These are phyloP conservation scores for Stramonita haemastoma DNA, from an alignment of 2,888 invertebrate genomes.

Conservation along the genomic window DNA sequence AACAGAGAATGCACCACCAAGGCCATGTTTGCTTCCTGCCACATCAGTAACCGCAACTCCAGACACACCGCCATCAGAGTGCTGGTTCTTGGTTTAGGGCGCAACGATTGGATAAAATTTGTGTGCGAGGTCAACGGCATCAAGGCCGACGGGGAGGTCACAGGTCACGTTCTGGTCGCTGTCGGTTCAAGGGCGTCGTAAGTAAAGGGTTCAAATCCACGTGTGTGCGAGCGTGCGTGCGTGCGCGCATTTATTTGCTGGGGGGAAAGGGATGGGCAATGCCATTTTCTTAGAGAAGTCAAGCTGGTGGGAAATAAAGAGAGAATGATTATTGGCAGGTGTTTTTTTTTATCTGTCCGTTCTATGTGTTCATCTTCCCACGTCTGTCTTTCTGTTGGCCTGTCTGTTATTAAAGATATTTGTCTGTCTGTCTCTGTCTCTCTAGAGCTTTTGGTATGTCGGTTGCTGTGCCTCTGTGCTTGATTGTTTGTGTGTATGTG, in stretches of 20 bases:
- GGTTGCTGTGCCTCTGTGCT: neutral
- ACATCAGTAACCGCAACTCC: conserved; percentile 1
- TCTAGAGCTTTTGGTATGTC: neutral
- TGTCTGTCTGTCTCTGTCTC: neutral
- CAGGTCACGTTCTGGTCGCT: conserved; percentile 31
- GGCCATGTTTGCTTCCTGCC: conserved; percentile 22
- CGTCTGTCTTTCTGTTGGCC: too few relatives aligned
- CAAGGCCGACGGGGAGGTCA: conserved; percentile 13
- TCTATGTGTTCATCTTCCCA: too few relatives aligned
- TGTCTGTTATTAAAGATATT: too few relatives aligned
- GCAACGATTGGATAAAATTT: conserved; percentile 3
- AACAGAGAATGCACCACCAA: conserved; percentile 16
- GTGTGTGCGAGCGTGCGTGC: neutral
- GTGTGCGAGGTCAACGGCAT: conserved; percentile 34
- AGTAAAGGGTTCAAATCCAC: neutral
- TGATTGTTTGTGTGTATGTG: neutral
- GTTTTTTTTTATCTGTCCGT: too few relatives aligned
- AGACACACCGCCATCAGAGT: conserved; percentile 19
- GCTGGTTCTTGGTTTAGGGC: conserved; percentile 27
- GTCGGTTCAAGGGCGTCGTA: conserved; percentile 7
- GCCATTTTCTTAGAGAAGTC: too few relatives aligned
- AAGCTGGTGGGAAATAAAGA: too few relatives aligned
- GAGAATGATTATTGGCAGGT: too few relatives aligned
- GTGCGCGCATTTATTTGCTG: neutral
- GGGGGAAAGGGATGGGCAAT: neutral